Evolutionary conservation across 2,888 invertebrate species (phyloP).

Genomic region (Ectemnius cavifrons): DNA sequence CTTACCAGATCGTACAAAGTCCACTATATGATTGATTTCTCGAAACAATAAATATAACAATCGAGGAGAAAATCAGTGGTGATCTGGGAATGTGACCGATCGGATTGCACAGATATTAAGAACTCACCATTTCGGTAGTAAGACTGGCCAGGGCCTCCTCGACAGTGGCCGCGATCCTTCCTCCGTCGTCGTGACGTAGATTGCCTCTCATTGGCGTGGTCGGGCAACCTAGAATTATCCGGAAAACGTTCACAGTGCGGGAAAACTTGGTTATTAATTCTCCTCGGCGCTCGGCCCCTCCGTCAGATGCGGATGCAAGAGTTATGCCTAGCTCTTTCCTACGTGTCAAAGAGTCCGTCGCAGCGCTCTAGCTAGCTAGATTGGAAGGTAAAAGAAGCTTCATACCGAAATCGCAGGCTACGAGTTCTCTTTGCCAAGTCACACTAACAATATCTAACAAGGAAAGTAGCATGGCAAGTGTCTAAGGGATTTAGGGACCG

Average conservation of each 20-base stretch:
- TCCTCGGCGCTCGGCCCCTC: conserved; percentile 26
- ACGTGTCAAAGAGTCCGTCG: background rate
- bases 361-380: conserved; percentile 17
- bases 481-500: too few species aligned
- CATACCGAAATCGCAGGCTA: background rate
- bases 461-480: too few species aligned
- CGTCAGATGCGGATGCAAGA: conserved; percentile 4
- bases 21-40: background rate
- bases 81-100: conserved; percentile 40
- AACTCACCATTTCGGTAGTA: conserved; percentile 89
- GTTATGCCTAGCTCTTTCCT: conserved; percentile 5
- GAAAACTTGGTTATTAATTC: conserved; percentile 8
- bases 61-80: conserved; percentile 5
- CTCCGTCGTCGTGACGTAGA: conserved; percentile 68
- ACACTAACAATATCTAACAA: too few species aligned
- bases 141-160: conserved; percentile 89
- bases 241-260: conserved; percentile 55
- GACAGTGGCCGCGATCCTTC: conserved; percentile 79
- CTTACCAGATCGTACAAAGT: conserved; percentile 25
- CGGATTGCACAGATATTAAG: conserved; percentile 36
- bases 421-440: background rate
- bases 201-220: conserved; percentile 80
- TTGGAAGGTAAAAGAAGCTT: conserved; percentile 11
- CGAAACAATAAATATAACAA: conserved; percentile 9
- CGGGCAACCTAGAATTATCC: conserved; percentile 81